phyloP scores from a whole-genome alignment of 1,140 invertebrate species.

The Formica exsecta region DNA sequence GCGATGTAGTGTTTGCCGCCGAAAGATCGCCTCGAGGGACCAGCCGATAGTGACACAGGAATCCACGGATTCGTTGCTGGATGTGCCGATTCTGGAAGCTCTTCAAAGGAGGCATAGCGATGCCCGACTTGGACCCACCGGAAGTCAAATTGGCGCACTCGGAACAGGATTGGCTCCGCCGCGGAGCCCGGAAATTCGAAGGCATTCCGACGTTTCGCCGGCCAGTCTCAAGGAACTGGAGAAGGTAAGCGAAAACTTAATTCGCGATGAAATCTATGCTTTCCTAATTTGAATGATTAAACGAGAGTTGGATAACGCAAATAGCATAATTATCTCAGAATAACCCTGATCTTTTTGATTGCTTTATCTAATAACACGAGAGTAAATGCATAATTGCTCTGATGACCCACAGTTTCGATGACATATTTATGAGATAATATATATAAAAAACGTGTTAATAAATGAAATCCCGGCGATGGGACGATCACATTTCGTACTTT shows the following conservation, averaged over 20 bases:
- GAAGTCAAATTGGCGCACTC: conserved; percentile 83
- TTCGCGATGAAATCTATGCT: background rate
- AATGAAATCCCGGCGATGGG: background rate
- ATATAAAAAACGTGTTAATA: background rate
- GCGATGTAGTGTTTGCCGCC: conserved; percentile 93
- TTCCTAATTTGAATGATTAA: background rate
- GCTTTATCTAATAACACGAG: background rate
- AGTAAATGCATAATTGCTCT: background rate
- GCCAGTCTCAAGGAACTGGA: conserved; percentile 94
- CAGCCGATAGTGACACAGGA: conserved; percentile 90
- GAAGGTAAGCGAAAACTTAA: conserved; percentile 88
- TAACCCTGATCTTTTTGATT: background rate
- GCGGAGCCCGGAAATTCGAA: conserved; percentile 91
- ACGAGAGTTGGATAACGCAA: background rate
- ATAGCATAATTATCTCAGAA: background rate
- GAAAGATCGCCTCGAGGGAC: conserved; percentile 92
- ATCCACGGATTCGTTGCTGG: conserved; percentile 92
- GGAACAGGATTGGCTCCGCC: conserved; percentile 90
- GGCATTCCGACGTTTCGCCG: conserved; percentile 94
- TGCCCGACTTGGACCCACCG: conserved; percentile 89
- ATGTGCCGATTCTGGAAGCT: conserved; percentile 91
- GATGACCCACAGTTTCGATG: background rate
- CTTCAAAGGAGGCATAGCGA: conserved; percentile 93
- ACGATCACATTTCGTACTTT: background rate
- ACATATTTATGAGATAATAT: background rate